A percentile compares a stretch with the other conserved stretches of the same genome.
Evolutionary conservation across 2,113 vertebrate species (phyloP).

Genomic region (Nothobranchius furzeri): DNA sequence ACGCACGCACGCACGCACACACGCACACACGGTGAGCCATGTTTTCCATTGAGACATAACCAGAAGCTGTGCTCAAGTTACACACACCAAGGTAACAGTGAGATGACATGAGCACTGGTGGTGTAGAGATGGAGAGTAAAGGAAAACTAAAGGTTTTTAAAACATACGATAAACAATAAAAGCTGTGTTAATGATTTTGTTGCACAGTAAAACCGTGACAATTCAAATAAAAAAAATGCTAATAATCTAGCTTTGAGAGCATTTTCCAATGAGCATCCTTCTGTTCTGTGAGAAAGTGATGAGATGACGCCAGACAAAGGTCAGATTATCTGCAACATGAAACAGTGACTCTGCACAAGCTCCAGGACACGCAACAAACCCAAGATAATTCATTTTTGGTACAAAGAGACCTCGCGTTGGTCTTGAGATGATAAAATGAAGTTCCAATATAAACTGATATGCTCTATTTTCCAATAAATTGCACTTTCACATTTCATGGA

Average conservation of each 20-base stretch:
- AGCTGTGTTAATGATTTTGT: background rate
- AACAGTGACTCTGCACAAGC: slow-evolving; percentile 30
- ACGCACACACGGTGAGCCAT: slow-evolving; percentile 44
- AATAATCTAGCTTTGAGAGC: no score
- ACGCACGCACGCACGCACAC: slow-evolving; percentile 44
- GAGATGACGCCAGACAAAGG: slow-evolving; percentile 21
- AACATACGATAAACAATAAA: background rate
- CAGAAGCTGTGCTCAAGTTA: background rate
- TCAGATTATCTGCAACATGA: slow-evolving; percentile 27
- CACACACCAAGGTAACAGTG: slow-evolving; percentile 12
- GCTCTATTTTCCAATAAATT: background rate
- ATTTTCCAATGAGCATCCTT: no score
- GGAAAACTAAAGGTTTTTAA: background rate
- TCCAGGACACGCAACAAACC: slow-evolving; percentile 4
- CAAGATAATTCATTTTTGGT: background rate
- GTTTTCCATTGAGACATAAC: slow-evolving; percentile 43
- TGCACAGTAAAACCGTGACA: no score
- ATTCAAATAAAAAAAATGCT: background rate
- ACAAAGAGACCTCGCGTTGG: background rate
- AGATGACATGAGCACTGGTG: slow-evolving; percentile 38
- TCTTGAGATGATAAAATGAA: background rate
- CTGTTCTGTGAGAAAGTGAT: no score
- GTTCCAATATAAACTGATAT: background rate
- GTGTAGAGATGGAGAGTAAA: background rate
- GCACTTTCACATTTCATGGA: background rate